Percentiles rank a stretch among this genome's conserved stretches.
These are phyloP conservation scores for Hypsopygia costalis DNA, from an alignment of 2,888 invertebrate genomes.

Conservation along the genomic window DNA sequence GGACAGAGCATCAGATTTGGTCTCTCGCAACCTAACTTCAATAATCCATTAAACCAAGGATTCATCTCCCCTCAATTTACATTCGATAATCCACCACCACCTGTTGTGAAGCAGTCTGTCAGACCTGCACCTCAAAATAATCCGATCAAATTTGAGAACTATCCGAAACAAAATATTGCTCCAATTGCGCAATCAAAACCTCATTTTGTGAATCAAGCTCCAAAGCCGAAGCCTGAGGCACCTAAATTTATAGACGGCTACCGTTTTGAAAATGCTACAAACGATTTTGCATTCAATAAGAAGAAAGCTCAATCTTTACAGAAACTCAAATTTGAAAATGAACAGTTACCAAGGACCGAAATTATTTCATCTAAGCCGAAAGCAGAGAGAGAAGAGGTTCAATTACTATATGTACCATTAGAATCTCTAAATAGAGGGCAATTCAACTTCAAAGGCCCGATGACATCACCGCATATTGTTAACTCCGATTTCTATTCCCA, in stretches of 20 bases:
- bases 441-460: slow-evolving; percentile 57
- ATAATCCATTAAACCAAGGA: slow-evolving; percentile 55
- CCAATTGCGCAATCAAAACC: slow-evolving; percentile 44
- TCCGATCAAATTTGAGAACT: slow-evolving; percentile 51
- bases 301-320: slow-evolving; percentile 59
- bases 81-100: slow-evolving; percentile 42
- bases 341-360: slow-evolving; percentile 44
- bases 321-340: slow-evolving; percentile 61
- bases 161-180: slow-evolving; percentile 32
- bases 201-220: slow-evolving; percentile 34
- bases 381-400: slow-evolving; percentile 84
- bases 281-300: slow-evolving; percentile 30
- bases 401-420: slow-evolving; percentile 90
- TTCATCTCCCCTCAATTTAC: slow-evolving; percentile 57
- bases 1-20: slow-evolving; percentile 66
- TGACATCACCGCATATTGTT: slow-evolving; percentile 40
- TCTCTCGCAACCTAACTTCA: slow-evolving; percentile 54
- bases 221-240: slow-evolving; percentile 41
- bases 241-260: slow-evolving; percentile 69
- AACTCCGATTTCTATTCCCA: slow-evolving; percentile 54
- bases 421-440: slow-evolving; percentile 83
- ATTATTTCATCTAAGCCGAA: slow-evolving; percentile 39
- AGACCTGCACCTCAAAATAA: slow-evolving; percentile 26
- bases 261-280: slow-evolving; percentile 52
- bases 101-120: slow-evolving; percentile 42